phyloP scores from a whole-genome alignment of 2,888 invertebrate genomes.

The Linnaemya tessellans region DNA sequence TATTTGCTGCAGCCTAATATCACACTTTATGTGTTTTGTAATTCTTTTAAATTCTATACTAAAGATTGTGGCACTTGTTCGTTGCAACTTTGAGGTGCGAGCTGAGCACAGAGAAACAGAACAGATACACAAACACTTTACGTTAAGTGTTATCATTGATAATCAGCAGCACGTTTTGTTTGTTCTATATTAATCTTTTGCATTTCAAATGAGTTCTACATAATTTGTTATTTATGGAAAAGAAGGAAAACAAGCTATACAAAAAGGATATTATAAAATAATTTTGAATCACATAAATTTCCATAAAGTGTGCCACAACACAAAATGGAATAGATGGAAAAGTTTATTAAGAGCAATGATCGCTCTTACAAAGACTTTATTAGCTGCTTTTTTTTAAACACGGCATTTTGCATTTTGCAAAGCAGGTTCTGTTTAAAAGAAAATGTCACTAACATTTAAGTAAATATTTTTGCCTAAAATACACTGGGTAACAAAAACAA shows the following conservation, averaged over 20 bases:
- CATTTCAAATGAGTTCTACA: slow-evolving; percentile 69
- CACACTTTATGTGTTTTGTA: slow-evolving; percentile 30
- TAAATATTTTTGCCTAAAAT: no score
- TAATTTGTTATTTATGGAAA: slow-evolving; percentile 67
- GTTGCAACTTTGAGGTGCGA: slow-evolving; percentile 1
- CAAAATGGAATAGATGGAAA: not conserved
- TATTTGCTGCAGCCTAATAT: slow-evolving; percentile 18
- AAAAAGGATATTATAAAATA: slow-evolving; percentile 39
- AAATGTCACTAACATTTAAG: no score
- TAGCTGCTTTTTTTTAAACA: not conserved
- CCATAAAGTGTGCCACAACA: slow-evolving; percentile 21
- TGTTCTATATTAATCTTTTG: slow-evolving; percentile 57
- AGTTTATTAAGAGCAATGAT: not conserved
- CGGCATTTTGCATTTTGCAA: not conserved
- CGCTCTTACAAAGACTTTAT: not conserved
- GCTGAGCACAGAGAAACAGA: not conserved
- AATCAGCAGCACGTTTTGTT: slow-evolving; percentile 69
- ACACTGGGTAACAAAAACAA: no score
- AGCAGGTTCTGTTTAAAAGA: not conserved
- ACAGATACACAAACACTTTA: slow-evolving; percentile 11
- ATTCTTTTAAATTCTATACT: slow-evolving; percentile 40
- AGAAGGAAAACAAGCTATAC: not conserved
- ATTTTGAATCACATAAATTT: slow-evolving; percentile 57
- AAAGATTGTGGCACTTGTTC: slow-evolving; percentile 29
- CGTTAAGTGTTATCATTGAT: slow-evolving; percentile 56